Percentiles rank a stretch among this genome's conserved stretches.
phyloP scores from a whole-genome alignment of 2,113 vertebrate genomes.

The Pseudorasbora parva region DNA sequence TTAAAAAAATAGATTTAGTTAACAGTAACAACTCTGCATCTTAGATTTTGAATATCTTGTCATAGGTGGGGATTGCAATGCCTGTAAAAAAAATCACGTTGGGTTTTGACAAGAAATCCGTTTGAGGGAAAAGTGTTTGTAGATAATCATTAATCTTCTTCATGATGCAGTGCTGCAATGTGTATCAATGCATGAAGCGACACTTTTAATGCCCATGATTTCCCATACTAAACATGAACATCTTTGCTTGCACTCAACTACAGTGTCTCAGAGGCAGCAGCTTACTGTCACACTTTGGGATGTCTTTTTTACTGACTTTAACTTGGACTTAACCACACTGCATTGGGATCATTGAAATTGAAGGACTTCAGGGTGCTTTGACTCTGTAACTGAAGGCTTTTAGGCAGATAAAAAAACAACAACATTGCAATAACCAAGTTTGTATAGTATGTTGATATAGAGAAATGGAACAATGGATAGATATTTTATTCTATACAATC shows the following conservation, averaged over 20 bases:
- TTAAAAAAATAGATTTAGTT: neutral
- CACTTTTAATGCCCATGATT: neutral
- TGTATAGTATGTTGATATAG: neutral
- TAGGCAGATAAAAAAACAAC: neutral
- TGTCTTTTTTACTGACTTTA: neutral
- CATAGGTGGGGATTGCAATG: no score
- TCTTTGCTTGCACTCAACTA: neutral
- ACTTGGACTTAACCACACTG: neutral
- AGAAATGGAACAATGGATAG: neutral
- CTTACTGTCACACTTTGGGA: neutral
- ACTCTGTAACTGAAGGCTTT: neutral
- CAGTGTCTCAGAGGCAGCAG: neutral
- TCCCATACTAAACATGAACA: neutral
- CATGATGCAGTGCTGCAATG: neutral
- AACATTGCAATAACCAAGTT: neutral
- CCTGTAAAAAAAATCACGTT: neutral
- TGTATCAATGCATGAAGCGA: neutral
- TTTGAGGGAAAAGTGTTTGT: neutral
- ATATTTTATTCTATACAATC: no score
- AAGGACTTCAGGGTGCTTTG: neutral
- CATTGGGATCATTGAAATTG: neutral
- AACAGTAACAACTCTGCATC: neutral
- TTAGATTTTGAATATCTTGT: neutral
- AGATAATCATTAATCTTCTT: no score
- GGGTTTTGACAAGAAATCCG: neutral